Percentiles rank a stretch among this genome's conserved stretches.
phyloP scores from a whole-genome alignment of 2,113 vertebrate genomes.

The Raja brachyura region DNA sequence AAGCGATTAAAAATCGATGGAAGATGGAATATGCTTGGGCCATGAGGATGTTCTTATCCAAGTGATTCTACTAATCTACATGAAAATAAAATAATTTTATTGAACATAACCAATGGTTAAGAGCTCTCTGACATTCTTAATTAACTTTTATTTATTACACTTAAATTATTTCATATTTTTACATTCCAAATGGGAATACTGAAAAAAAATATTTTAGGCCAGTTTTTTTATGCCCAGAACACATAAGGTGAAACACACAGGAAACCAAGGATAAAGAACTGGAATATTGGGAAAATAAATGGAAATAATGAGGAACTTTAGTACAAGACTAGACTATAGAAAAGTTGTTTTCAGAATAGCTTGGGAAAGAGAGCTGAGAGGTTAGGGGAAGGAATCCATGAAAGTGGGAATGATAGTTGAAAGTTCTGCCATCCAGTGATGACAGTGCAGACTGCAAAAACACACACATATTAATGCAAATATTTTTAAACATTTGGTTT shows the following conservation, averaged over 20 bases:
- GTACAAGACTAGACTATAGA: not conserved
- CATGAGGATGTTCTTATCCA: not conserved
- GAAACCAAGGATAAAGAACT: not conserved
- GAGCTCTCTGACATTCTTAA: too few species aligned
- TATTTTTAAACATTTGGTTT: not conserved
- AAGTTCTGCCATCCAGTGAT: not conserved
- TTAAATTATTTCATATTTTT: not conserved
- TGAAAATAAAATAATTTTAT: not conserved
- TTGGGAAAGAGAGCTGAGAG: not conserved
- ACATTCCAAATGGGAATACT: not conserved
- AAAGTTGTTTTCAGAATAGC: not conserved
- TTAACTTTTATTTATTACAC: not conserved
- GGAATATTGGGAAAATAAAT: not conserved
- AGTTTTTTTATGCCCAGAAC: not conserved
- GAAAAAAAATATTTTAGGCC: not conserved
- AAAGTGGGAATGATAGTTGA: not conserved
- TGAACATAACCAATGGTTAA: not conserved
- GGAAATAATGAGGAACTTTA: not conserved
- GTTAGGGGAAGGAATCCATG: not conserved
- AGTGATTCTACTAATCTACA: not conserved
- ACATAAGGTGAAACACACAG: too few species aligned
- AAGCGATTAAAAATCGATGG: not conserved
- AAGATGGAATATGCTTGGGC: not conserved
- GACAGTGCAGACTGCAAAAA: too few species aligned
- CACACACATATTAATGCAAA: not conserved